phyloP scores from a whole-genome alignment of 2,888 invertebrate genomes.

The Dicyrtoma fusca region DNA sequence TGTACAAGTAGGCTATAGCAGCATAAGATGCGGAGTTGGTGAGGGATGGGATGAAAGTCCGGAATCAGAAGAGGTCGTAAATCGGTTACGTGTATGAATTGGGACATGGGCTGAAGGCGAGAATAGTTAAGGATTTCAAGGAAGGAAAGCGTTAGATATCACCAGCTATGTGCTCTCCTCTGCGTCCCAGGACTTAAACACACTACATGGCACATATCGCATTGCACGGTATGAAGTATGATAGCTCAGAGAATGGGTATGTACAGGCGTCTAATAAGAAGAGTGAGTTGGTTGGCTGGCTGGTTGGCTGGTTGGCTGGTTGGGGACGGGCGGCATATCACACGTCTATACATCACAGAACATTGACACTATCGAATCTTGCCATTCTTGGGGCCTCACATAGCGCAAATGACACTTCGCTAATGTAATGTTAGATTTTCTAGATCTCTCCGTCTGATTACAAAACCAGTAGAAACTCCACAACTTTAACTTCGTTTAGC shows the following conservation, averaged over 20 bases:
- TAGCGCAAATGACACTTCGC: slow-evolving; percentile 56
- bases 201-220: too few relatives aligned
- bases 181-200: too few relatives aligned
- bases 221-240: too few relatives aligned
- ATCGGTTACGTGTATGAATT: slow-evolving; percentile 56
- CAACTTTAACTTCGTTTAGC: background rate
- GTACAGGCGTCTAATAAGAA: too few relatives aligned
- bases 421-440: slow-evolving; percentile 57
- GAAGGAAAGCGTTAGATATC: slow-evolving; percentile 44
- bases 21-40: background rate
- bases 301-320: slow-evolving; percentile 33
- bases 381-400: slow-evolving; percentile 54
- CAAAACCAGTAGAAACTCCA: slow-evolving; percentile 6
- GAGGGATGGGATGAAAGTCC: slow-evolving; percentile 43
- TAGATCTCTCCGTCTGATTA: slow-evolving; percentile 27
- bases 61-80: slow-evolving; percentile 55
- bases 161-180: too few relatives aligned
- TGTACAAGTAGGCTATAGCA: background rate
- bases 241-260: too few relatives aligned
- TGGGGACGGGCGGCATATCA: slow-evolving; percentile 50
- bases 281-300: too few relatives aligned
- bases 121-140: slow-evolving; percentile 55
- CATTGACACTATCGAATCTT: slow-evolving; percentile 57
- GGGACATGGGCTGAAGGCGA: slow-evolving; percentile 53
- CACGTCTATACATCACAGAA: slow-evolving; percentile 57